phyloP scores from a whole-genome alignment of 2,888 invertebrate genomes.

The Peribatodes rhomboidaria region DNA sequence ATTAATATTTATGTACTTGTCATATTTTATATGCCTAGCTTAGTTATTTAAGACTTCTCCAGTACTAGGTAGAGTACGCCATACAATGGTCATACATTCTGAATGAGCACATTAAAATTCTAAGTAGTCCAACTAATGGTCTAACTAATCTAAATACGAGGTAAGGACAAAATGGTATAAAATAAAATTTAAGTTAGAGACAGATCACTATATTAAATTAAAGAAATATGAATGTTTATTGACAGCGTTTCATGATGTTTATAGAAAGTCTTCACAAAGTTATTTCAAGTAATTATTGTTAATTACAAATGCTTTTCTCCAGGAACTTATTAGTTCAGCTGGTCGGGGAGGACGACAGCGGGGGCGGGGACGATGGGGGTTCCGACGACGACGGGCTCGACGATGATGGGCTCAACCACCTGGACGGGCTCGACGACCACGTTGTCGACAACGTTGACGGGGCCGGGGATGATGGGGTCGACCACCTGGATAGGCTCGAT shows the following conservation, averaged over 20 bases:
- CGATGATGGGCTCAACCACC: constrained; percentile 44
- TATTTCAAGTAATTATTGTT: neutral
- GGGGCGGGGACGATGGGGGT: constrained; percentile 45
- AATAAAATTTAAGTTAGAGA: constrained; percentile 6
- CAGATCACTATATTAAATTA: constrained; percentile 11
- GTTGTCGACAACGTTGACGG: constrained; percentile 30
- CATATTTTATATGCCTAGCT: too few species aligned
- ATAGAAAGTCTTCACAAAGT: neutral
- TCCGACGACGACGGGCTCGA: constrained; percentile 34
- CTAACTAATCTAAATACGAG: too few species aligned
- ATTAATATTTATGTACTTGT: too few species aligned
- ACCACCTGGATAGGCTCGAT: constrained; percentile 19
- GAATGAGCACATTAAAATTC: too few species aligned
- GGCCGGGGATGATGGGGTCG: constrained; percentile 36
- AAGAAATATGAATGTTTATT: neutral
- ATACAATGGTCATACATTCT: too few species aligned
- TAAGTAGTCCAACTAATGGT: too few species aligned
- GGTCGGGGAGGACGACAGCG: constrained; percentile 48
- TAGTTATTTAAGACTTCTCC: too few species aligned
- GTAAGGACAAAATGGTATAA: neutral
- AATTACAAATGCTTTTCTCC: neutral
- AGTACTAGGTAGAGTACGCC: too few species aligned
- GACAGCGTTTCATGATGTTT: constrained; percentile 8
- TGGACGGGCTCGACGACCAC: constrained; percentile 26
- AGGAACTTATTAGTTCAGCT: constrained; percentile 45